Conservation (phyloP, 2,888 invertebrate genomes). For the Caenorhabditis sinica region DNA sequence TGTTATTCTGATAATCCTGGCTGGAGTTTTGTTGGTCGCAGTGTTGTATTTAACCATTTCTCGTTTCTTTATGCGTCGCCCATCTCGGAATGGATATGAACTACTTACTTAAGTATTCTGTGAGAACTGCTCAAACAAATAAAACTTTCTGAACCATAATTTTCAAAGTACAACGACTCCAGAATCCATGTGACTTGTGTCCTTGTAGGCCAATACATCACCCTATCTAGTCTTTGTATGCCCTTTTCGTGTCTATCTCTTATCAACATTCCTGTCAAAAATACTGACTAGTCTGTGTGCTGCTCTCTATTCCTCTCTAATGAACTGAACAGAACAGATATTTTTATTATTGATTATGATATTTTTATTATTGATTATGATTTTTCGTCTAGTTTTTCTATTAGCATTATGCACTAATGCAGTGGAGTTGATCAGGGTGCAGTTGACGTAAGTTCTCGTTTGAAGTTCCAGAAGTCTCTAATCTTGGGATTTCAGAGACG, state of each 20-base stretch:
- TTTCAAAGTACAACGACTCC: no score
- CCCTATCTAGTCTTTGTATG: not conserved
- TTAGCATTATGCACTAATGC: not conserved
- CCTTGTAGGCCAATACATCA: constrained; percentile 3
- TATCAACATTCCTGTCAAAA: constrained; percentile 5
- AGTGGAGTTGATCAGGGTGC: not conserved
- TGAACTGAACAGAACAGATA: no score
- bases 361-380: not conserved
- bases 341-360: not conserved
- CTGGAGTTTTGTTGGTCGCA: no score
- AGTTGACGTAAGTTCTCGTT: constrained; percentile 19
- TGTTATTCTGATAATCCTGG: no score
- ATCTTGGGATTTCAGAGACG: constrained; percentile 37
- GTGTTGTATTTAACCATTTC: no score
- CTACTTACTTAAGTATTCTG: no score
- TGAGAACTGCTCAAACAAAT: not conserved
- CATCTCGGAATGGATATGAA: no score
- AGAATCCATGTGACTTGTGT: no score
- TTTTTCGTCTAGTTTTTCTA: not conserved
- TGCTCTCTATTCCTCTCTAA: no score
- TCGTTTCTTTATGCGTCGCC: no score
- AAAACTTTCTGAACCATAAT: no score
- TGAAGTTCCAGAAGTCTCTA: not conserved
- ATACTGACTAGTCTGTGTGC: not conserved
- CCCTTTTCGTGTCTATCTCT: constrained; percentile 6